phyloP scores from a whole-genome alignment of 23 tunicate genomes.

The Styela plicata region DNA sequence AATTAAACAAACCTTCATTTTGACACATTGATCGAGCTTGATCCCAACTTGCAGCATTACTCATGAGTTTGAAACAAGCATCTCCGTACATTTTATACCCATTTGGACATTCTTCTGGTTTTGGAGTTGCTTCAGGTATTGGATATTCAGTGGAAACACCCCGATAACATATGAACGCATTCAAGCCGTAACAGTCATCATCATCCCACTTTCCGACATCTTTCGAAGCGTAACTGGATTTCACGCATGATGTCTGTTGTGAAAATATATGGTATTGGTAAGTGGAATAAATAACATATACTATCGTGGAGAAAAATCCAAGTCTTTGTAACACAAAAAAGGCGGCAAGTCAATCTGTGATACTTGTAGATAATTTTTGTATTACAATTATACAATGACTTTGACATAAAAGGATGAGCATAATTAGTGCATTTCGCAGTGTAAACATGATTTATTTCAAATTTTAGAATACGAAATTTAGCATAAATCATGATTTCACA shows the following conservation, averaged over 20 bases:
- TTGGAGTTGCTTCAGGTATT: slow-evolving; percentile 6
- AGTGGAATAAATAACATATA: too few relatives aligned
- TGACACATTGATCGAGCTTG: slow-evolving; percentile 37
- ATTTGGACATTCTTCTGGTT: slow-evolving; percentile 26
- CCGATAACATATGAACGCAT: slow-evolving; percentile 39
- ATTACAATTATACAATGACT: too few relatives aligned
- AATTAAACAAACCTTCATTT: slow-evolving; percentile 31
- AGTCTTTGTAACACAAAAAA: too few relatives aligned
- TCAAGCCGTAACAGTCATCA: slow-evolving; percentile 31
- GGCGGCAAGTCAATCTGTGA: too few relatives aligned
- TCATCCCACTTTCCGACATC: slow-evolving; percentile 62
- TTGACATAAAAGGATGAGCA: too few relatives aligned
- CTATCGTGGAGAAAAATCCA: too few relatives aligned
- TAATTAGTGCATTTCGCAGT: too few relatives aligned
- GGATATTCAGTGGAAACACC: slow-evolving; percentile 12
- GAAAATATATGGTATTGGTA: too few relatives aligned
- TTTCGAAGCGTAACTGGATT: neutral
- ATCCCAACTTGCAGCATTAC: slow-evolving; percentile 17
- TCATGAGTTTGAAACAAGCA: slow-evolving; percentile 49
- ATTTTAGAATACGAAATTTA: too few relatives aligned
- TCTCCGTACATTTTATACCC: slow-evolving; percentile 55
- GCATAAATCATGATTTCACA: too few relatives aligned
- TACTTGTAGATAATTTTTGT: too few relatives aligned
- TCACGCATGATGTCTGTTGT: slow-evolving; percentile 34
- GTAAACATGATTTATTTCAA: too few relatives aligned